phyloP scores from a whole-genome alignment of 2,797 vertebrate genomes.

The Acestrorhynchus altus region DNA sequence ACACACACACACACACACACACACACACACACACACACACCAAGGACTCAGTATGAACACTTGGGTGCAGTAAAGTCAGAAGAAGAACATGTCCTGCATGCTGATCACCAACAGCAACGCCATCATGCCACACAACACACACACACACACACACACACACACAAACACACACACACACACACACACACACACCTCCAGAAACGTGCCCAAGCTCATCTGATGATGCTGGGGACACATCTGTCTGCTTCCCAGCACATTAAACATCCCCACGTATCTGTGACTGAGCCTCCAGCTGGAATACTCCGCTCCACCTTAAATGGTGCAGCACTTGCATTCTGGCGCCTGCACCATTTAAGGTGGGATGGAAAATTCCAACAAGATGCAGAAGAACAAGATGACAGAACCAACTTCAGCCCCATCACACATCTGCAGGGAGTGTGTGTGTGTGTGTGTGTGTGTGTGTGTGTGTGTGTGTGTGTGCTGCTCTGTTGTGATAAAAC shows the following conservation, averaged over 20 bases:
- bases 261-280: neutral
- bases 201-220: no score
- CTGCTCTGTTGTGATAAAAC: slow-evolving; percentile 6
- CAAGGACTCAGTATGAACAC: slow-evolving; percentile 1
- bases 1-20: slow-evolving; percentile 30
- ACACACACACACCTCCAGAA: neutral
- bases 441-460: neutral
- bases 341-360: no score
- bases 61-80: slow-evolving; percentile 46
- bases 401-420: neutral
- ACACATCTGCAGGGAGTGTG: slow-evolving; percentile 23
- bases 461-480: neutral
- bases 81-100: slow-evolving; percentile 55
- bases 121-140: neutral
- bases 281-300: no score
- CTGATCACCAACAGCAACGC: slow-evolving; percentile 44
- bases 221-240: neutral
- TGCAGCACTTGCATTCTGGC: no score
- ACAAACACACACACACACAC: neutral
- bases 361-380: no score
- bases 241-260: neutral
- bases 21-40: slow-evolving; percentile 1
- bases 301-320: no score
- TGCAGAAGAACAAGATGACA: no score
- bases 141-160: slow-evolving; percentile 30